A percentile compares a stretch with the other conserved stretches of the same genome.
phyloP scores from a whole-genome alignment of 2,888 invertebrate species.

The Athrips mouffetella region DNA sequence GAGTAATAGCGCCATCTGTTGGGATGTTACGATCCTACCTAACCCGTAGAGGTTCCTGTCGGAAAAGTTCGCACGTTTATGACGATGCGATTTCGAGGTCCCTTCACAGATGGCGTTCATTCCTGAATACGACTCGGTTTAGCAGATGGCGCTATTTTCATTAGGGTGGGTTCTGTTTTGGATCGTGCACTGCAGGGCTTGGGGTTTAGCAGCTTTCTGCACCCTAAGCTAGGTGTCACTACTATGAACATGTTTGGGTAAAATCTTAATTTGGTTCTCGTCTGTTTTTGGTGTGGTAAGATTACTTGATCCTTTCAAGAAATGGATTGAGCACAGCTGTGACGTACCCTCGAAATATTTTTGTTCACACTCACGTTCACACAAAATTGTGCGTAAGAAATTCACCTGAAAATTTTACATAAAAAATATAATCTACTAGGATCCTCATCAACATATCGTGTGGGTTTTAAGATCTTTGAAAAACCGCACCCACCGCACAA shows the following conservation, averaged over 20 bases:
- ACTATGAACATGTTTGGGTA: background rate
- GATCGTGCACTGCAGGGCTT: background rate
- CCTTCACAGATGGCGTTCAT: background rate
- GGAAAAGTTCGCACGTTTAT: background rate
- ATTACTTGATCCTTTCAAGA: too few species aligned
- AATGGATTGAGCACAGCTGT: too few species aligned
- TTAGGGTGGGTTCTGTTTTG: too few species aligned
- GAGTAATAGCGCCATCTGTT: background rate
- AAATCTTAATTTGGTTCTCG: background rate
- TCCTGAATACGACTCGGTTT: background rate
- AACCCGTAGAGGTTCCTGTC: background rate
- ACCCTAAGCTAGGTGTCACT: conserved; percentile 42
- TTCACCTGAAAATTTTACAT: too few species aligned
- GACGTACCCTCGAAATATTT: too few species aligned
- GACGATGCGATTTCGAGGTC: background rate
- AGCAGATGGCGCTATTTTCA: conserved; percentile 12
- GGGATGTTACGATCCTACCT: background rate
- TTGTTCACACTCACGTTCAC: too few species aligned
- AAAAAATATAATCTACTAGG: too few species aligned
- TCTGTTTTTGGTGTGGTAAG: too few species aligned
- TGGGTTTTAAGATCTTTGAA: too few species aligned
- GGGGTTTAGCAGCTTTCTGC: conserved; percentile 19
- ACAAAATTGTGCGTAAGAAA: too few species aligned
- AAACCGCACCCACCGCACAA: too few species aligned
- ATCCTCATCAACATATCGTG: too few species aligned